phyloP scores from a whole-genome alignment of 2,888 invertebrate species.

The Sepioteuthis lessoniana region DNA sequence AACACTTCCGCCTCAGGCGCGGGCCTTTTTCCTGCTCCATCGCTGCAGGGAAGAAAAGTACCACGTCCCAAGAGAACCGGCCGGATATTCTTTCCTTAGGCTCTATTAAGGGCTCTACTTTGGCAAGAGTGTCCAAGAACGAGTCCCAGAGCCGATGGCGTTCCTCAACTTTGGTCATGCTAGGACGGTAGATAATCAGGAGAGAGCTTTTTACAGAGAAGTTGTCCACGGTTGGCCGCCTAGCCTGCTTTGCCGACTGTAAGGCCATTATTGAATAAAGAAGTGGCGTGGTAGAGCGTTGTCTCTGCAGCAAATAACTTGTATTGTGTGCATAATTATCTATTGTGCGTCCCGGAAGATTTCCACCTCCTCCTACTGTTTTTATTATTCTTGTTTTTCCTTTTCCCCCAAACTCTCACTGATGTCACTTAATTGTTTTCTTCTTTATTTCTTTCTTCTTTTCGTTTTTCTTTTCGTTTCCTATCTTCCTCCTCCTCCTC shows the following conservation, averaged over 20 bases:
- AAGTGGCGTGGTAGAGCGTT: neutral
- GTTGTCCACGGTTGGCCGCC: constrained; percentile 24
- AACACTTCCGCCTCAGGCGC: constrained; percentile 33
- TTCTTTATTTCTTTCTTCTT: neutral
- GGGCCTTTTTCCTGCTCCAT: constrained; percentile 13
- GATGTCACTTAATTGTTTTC: neutral
- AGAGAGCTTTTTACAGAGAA: constrained; percentile 33
- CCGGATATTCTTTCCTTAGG: constrained; percentile 33
- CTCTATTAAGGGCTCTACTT: constrained; percentile 3
- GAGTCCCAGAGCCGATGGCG: constrained; percentile 33
- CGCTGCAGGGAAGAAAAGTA: constrained; percentile 33
- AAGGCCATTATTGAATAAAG: constrained; percentile 13
- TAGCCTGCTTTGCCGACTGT: neutral
- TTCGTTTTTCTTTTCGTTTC: too few relatives aligned
- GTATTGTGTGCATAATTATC: constrained; percentile 16
- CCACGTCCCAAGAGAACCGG: constrained; percentile 33
- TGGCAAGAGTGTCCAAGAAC: constrained; percentile 33
- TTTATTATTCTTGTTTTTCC: neutral
- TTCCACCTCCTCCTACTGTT: neutral
- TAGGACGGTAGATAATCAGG: constrained; percentile 33
- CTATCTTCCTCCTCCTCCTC: neutral
- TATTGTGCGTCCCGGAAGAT: constrained; percentile 23
- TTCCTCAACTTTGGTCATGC: constrained; percentile 33
- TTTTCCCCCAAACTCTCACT: neutral
- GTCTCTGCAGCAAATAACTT: constrained; percentile 13